Evolutionary conservation across 1,140 invertebrate genomes (phyloP).

Genomic region (Bombus superbus): DNA sequence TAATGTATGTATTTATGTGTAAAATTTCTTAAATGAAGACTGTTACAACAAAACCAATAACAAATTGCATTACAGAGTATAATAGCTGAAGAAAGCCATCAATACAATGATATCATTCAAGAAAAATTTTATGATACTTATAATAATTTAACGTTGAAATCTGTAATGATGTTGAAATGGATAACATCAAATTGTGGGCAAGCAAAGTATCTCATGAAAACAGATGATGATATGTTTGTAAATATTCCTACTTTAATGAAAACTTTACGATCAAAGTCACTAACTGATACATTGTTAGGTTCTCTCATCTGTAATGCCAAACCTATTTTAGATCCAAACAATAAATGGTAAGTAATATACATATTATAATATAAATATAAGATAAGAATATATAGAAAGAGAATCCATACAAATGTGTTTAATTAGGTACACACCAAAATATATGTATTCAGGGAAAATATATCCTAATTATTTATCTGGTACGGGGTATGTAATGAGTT

Average conservation of each 20-base stretch:
- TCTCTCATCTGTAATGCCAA: conserved; percentile 89
- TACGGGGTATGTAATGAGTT: conserved; percentile 92
- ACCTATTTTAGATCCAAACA: conserved; percentile 88
- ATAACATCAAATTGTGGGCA: conserved; percentile 86
- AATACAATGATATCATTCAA: conserved; percentile 93
- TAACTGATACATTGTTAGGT: conserved; percentile 86
- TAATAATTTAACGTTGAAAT: conserved; percentile 96
- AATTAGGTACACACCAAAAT: conserved; percentile 89
- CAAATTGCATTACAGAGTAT: conserved; percentile 43
- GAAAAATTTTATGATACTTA: conserved; percentile 95
- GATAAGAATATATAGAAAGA: conserved; percentile 2
- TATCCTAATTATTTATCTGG: conserved; percentile 94
- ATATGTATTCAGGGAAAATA: conserved; percentile 88
- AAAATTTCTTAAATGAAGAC: not conserved
- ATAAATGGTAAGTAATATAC: conserved; percentile 87
- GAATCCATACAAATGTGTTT: conserved; percentile 22
- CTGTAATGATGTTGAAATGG: conserved; percentile 93
- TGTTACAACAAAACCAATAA: not conserved
- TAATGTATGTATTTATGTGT: conserved; percentile 78
- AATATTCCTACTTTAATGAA: conserved; percentile 86
- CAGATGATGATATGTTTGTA: conserved; percentile 93
- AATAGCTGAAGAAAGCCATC: conserved; percentile 85
- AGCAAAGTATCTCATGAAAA: conserved; percentile 90
- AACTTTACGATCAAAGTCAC: conserved; percentile 75
- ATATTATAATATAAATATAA: not conserved